These are phyloP conservation scores for Fukomys damarensis DNA, from an alignment of 2,113 vertebrate species.

Conservation along the genomic window DNA sequence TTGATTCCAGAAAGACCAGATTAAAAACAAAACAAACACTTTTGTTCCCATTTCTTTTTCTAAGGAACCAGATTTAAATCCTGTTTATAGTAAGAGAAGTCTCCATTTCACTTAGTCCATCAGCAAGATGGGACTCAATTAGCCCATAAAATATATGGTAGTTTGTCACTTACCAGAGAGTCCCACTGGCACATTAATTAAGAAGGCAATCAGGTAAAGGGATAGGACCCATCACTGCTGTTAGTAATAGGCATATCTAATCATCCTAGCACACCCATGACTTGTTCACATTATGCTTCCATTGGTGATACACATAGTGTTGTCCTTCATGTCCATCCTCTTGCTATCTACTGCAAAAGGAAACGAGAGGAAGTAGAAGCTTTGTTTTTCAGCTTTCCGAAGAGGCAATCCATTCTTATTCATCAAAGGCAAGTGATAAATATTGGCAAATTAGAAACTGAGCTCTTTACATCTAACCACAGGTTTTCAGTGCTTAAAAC, in stretches of 20 bases:
- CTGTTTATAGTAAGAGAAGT: background rate
- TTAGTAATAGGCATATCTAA: conserved; percentile 92
- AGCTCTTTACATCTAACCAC: background rate
- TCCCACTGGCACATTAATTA: conserved; percentile 91
- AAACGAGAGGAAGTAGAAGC: background rate
- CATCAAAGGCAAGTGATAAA: conserved; percentile 16
- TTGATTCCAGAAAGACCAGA: background rate
- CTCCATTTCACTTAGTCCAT: background rate
- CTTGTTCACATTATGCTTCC: conserved; percentile 93
- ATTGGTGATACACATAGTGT: conserved; percentile 89
- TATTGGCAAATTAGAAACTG: conserved; percentile 25
- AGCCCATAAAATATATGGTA: background rate
- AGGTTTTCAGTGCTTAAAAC: conserved; percentile 1
- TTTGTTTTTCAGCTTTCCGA: conserved; percentile 26
- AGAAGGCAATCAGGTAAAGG: conserved; percentile 90
- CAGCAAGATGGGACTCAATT: background rate
- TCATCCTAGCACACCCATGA: conserved; percentile 87
- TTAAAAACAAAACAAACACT: background rate
- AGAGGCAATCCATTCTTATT: background rate
- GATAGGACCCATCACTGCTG: conserved; percentile 85
- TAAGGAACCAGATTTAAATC: background rate
- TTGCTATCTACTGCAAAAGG: conserved; percentile 86
- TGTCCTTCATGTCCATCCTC: conserved; percentile 89
- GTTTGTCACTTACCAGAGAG: conserved; percentile 81
- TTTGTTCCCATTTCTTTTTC: background rate